Percentiles rank a stretch among this genome's conserved stretches.
phyloP scores from a whole-genome alignment of 1,140 invertebrate species.

The Neodiprion pinetum region DNA sequence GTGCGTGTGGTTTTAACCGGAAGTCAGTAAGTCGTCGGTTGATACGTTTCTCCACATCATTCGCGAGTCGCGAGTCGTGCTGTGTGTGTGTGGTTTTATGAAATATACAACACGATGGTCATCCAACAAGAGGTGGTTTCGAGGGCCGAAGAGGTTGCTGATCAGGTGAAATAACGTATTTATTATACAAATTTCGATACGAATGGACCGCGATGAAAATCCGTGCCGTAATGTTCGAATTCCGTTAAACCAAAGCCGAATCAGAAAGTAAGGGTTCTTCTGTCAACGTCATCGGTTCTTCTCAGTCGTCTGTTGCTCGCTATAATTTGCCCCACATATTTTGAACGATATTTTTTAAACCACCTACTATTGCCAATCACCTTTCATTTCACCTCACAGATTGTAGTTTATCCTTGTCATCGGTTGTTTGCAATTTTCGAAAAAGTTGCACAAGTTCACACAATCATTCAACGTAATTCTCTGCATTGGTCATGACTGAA shows the following conservation, averaged over 20 bases:
- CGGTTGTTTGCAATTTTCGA: too few relatives aligned
- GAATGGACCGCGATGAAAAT: conserved; percentile 1
- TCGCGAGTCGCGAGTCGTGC: conserved; percentile 2
- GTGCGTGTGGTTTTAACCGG: background rate
- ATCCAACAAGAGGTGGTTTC: conserved; percentile 87
- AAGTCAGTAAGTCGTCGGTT: background rate
- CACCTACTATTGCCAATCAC: too few relatives aligned
- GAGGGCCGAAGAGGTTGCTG: conserved; percentile 92
- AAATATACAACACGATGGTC: conserved; percentile 71
- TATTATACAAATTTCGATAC: conserved; percentile 19
- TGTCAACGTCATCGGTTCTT: conserved; percentile 47
- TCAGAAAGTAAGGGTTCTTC: conserved; percentile 22
- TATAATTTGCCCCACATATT: conserved; percentile 12
- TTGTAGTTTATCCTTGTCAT: too few relatives aligned
- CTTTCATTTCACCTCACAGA: too few relatives aligned
- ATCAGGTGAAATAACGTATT: conserved; percentile 75
- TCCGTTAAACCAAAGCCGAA: too few relatives aligned
- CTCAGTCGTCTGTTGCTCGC: conserved; percentile 10
- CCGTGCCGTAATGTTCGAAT: background rate
- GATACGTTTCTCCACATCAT: conserved; percentile 2
- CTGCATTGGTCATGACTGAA: too few relatives aligned
- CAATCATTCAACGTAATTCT: too few relatives aligned
- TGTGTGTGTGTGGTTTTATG: conserved; percentile 49
- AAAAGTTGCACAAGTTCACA: too few relatives aligned
- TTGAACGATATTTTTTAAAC: background rate